phyloP scores from a whole-genome alignment of 2,888 invertebrate species.

The Drosophila planitibia region DNA sequence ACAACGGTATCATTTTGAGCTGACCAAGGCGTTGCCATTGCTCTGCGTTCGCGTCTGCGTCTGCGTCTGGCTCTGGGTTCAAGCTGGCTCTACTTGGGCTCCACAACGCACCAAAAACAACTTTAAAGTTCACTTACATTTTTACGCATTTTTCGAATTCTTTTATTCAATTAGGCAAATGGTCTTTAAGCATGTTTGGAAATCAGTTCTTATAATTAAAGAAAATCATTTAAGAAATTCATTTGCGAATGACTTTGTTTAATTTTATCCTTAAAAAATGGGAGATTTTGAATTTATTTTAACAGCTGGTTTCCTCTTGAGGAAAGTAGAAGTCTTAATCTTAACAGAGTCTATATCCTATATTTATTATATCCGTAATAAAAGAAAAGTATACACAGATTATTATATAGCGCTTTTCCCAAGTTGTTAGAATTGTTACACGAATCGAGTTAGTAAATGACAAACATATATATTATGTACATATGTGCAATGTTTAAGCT shows the following conservation, averaged over 20 bases:
- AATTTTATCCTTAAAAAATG: not conserved
- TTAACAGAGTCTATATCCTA: not conserved
- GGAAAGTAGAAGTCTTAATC: not conserved
- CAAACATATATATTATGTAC: not conserved
- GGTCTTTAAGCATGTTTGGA: conserved; percentile 16
- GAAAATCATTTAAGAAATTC: conserved; percentile 1
- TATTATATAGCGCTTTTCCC: not conserved
- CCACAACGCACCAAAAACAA: conserved; percentile 26
- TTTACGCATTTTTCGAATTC: conserved; percentile 32
- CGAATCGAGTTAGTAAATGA: not conserved
- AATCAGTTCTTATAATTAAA: conserved; percentile 27
- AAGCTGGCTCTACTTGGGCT: conserved; percentile 14
- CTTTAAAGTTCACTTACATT: conserved; percentile 57
- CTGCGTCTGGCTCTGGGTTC: conserved; percentile 5
- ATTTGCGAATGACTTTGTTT: not conserved
- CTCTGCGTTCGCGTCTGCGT: conserved; percentile 27
- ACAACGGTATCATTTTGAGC: conserved; percentile 59
- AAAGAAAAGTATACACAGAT: not conserved
- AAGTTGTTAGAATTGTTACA: too few species aligned
- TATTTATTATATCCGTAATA: not conserved
- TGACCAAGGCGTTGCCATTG: conserved; percentile 73
- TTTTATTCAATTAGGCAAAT: conserved; percentile 69
- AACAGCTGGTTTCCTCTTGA: not conserved
- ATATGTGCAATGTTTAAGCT: not conserved
- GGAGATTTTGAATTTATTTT: not conserved